phyloP scores from a whole-genome alignment of 2,888 invertebrate species.

The Suillia variegata region DNA sequence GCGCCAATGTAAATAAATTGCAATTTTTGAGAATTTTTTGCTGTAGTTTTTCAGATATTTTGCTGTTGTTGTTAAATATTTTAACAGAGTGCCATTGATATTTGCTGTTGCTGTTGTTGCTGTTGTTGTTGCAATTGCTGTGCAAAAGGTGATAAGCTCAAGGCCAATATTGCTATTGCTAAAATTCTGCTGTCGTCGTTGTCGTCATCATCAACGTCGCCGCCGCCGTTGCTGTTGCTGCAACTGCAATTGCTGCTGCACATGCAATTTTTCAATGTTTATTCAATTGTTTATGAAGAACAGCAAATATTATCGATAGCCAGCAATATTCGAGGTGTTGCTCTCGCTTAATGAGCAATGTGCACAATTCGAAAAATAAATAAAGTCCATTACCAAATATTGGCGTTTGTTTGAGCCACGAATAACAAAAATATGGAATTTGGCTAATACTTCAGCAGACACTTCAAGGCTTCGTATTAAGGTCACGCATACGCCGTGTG shows the following conservation, averaged over 20 bases:
- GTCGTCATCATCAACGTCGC: constrained; percentile 15
- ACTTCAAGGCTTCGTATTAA: neutral
- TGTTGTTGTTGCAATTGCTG: constrained; percentile 28
- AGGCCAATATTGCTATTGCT: neutral
- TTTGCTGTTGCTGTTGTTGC: neutral
- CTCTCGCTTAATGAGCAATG: constrained; percentile 39
- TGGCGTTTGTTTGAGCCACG: no score
- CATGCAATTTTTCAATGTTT: constrained; percentile 29
- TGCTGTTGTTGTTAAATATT: constrained; percentile 9
- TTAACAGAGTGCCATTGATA: neutral
- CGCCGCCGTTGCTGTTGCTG: constrained; percentile 24
- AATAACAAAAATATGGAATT: no score
- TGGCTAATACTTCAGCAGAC: neutral
- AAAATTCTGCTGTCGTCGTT: constrained; percentile 36
- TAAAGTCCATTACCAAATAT: constrained; percentile 3
- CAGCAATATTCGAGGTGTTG: constrained; percentile 18
- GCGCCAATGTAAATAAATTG: constrained; percentile 7
- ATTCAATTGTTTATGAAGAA: constrained; percentile 35
- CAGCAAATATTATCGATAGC: neutral
- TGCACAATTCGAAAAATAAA: no score
- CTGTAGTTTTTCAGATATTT: neutral
- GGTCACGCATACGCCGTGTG: constrained; percentile 10
- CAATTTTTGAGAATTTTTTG: constrained; percentile 9
- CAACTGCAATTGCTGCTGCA: constrained; percentile 19
- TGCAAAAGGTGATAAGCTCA: constrained; percentile 8